These are phyloP conservation scores for Chrysolina americana DNA, from an alignment of 2,888 invertebrate genomes.

Conservation along the genomic window DNA sequence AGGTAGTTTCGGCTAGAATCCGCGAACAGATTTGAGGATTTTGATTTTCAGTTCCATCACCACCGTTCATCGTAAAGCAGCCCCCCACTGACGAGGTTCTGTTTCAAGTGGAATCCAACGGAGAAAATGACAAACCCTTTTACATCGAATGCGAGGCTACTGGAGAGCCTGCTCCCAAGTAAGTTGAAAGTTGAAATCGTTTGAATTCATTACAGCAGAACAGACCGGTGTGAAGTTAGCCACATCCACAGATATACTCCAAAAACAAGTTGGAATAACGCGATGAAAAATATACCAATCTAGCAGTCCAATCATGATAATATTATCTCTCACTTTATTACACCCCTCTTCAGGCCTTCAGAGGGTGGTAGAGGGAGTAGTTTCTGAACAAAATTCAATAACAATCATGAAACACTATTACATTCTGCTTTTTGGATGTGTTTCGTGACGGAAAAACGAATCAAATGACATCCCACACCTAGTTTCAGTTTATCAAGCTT, in stretches of 20 bases:
- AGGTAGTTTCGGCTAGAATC: constrained; percentile 15
- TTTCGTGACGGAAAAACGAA: too few relatives aligned
- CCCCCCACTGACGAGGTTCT: constrained; percentile 92
- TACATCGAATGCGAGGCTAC: constrained; percentile 97
- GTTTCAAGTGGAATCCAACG: constrained; percentile 90
- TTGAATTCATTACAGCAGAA: background rate
- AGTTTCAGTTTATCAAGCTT: too few relatives aligned
- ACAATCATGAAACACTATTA: too few relatives aligned
- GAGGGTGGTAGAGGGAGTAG: too few relatives aligned
- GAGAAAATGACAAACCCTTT: constrained; percentile 93
- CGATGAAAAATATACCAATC: too few relatives aligned
- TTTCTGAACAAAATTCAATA: too few relatives aligned
- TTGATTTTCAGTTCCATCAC: constrained; percentile 81
- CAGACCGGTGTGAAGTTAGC: background rate
- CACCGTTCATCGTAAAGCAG: constrained; percentile 93
- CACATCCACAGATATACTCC: background rate
- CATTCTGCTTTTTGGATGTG: too few relatives aligned
- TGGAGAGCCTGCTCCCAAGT: constrained; percentile 95
- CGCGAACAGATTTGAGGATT: constrained; percentile 12
- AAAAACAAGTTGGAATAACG: too few relatives aligned
- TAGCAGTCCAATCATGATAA: too few relatives aligned
- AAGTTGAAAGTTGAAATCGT: constrained; percentile 64
- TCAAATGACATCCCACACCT: too few relatives aligned
- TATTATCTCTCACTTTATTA: too few relatives aligned
- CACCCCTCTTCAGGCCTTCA: too few relatives aligned